A percentile compares a stretch with the other conserved stretches of the same genome.
Conservation (phyloP, 1,140 invertebrate genomes). For the Cotesia glomerata region DNA sequence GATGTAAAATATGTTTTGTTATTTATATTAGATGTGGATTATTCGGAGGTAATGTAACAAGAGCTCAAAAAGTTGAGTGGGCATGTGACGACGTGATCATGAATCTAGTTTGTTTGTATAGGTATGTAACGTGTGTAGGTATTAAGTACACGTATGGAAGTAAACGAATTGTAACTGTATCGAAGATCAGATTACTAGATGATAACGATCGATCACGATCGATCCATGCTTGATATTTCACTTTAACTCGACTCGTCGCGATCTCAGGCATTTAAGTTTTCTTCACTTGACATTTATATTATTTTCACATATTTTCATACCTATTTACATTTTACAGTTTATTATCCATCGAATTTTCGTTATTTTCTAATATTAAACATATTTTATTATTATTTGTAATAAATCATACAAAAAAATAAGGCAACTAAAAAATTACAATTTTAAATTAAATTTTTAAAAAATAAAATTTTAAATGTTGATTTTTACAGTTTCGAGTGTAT, state of each 20-base stretch:
- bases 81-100: constrained; percentile 7
- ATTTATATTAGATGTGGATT: background rate
- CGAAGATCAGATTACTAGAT: constrained; percentile 46
- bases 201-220: constrained; percentile 37
- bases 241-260: constrained; percentile 26
- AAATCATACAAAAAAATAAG: too few relatives aligned
- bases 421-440: too few relatives aligned
- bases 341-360: too few relatives aligned
- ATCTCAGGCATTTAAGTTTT: constrained; percentile 14
- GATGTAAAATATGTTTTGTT: background rate
- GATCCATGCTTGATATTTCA: constrained; percentile 30
- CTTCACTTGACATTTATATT: background rate
- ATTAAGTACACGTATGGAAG: background rate
- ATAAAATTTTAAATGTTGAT: too few relatives aligned
- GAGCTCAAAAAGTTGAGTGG: constrained; percentile 7
- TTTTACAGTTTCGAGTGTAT: too few relatives aligned
- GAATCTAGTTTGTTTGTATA: background rate
- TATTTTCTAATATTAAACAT: too few relatives aligned
- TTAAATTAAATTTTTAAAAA: too few relatives aligned
- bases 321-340: background rate
- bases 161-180: constrained; percentile 38
- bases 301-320: background rate
- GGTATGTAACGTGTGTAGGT: background rate
- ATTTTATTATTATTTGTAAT: too few relatives aligned
- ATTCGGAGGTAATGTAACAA: background rate